Percentiles rank a stretch among this genome's conserved stretches.
These are phyloP conservation scores for Malurus melanocephalus DNA, from an alignment of 2,113 vertebrate species.

Conservation along the genomic window DNA sequence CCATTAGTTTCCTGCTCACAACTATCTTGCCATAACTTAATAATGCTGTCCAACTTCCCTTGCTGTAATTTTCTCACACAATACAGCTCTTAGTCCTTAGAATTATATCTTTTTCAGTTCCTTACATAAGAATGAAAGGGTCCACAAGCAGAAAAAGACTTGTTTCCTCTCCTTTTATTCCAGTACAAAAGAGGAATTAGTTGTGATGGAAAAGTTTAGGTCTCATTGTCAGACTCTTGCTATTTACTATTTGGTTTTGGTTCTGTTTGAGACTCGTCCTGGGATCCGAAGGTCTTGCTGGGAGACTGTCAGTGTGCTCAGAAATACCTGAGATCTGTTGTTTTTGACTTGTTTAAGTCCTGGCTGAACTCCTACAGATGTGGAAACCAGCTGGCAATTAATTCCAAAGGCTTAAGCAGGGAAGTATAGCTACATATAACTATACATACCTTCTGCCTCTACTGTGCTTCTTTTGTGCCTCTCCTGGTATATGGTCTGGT, in stretches of 20 bases:
- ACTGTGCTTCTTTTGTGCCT: not conserved
- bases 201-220: not conserved
- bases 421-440: not conserved
- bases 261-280: not conserved
- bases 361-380: not conserved
- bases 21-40: not conserved
- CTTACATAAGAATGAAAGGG: not conserved
- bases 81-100: not conserved
- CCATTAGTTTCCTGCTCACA: not conserved
- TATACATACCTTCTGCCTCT: not conserved
- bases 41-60: not conserved
- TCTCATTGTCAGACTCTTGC: not conserved
- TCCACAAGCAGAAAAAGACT: not conserved
- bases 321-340: not conserved
- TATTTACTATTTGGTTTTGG: not conserved
- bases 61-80: conserved; percentile 22
- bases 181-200: not conserved
- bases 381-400: not conserved
- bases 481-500: not conserved
- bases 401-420: not conserved
- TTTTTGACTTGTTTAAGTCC: not conserved
- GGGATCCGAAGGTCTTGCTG: not conserved
- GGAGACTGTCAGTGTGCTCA: not conserved
- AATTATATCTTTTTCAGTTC: not conserved
- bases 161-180: conserved; percentile 27